A percentile compares a stretch with the other conserved stretches of the same genome.
Conservation (phyloP, 2,888 invertebrate species). For the Mongoloraphidia duomilia region DNA sequence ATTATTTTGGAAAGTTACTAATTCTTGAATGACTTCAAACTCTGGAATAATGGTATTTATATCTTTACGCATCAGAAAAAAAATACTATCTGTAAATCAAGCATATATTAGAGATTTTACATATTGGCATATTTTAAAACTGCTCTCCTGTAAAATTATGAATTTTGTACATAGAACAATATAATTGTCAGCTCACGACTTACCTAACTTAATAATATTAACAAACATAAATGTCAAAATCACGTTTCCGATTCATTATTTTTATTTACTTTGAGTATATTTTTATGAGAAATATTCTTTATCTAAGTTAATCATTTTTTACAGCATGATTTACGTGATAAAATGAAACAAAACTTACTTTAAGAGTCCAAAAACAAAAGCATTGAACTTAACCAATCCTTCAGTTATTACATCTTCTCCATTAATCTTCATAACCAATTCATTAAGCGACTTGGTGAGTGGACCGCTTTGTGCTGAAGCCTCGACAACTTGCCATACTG, state of each 20-base stretch:
- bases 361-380: slow-evolving; percentile 72
- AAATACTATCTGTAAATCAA: background rate
- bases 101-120: background rate
- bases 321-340: background rate
- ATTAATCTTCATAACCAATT: slow-evolving; percentile 69
- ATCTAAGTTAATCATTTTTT: slow-evolving; percentile 1
- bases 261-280: too few relatives aligned
- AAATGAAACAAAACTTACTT: slow-evolving; percentile 44
- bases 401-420: slow-evolving; percentile 70
- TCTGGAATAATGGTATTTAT: background rate
- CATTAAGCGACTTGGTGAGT: slow-evolving; percentile 68
- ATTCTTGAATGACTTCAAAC: too few relatives aligned
- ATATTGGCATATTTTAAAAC: background rate
- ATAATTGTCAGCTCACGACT: too few relatives aligned
- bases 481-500: slow-evolving; percentile 82
- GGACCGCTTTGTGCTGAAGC: slow-evolving; percentile 77
- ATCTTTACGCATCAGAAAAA: background rate
- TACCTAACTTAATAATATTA: too few relatives aligned
- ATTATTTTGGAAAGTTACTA: too few relatives aligned
- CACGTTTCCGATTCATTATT: background rate
- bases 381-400: slow-evolving; percentile 75
- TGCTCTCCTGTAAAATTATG: too few relatives aligned
- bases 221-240: background rate
- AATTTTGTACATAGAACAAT: too few relatives aligned
- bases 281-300: background rate